Evolutionary conservation across 2,888 invertebrate genomes (phyloP).

Genomic region (Barypeithes pellucidus): DNA sequence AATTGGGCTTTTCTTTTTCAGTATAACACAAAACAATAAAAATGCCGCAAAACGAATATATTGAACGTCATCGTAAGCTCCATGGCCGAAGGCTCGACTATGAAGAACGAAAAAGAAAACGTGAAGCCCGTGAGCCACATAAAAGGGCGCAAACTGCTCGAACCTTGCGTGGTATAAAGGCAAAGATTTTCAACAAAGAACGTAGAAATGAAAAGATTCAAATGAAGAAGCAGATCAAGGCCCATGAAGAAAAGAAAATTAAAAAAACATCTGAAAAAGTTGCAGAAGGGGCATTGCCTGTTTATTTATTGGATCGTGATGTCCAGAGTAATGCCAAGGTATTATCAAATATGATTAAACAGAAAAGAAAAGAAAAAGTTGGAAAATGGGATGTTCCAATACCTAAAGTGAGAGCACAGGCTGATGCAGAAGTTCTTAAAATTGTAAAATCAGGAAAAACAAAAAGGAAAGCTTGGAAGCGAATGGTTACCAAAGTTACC

Average conservation of each 20-base stretch:
- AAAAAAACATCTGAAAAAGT: conserved; percentile 87
- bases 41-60: conserved; percentile 99
- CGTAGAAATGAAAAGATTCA: conserved; percentile 98
- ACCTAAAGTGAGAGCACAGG: conserved; percentile 97
- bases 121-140: conserved; percentile 95
- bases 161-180: conserved; percentile 95
- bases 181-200: conserved; percentile 97
- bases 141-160: conserved; percentile 92
- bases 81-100: conserved; percentile 97
- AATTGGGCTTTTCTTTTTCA: conserved; percentile 56
- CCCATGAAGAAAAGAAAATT: conserved; percentile 95
- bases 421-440: conserved; percentile 97
- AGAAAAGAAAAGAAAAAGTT: conserved; percentile 99
- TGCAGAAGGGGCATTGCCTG: conserved; percentile 93
- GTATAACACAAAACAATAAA: conserved; percentile 62
- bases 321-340: conserved; percentile 95
- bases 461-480: conserved; percentile 97
- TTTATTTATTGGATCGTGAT: conserved; percentile 97
- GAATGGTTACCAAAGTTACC: conserved; percentile 99
- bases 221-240: conserved; percentile 98
- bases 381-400: conserved; percentile 99
- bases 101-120: conserved; percentile 96
- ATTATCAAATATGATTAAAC: conserved; percentile 98
- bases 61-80: conserved; percentile 97
- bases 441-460: conserved; percentile 93